Conservation (phyloP, 2,113 vertebrate species). For the Heterochromis multidens region DNA sequence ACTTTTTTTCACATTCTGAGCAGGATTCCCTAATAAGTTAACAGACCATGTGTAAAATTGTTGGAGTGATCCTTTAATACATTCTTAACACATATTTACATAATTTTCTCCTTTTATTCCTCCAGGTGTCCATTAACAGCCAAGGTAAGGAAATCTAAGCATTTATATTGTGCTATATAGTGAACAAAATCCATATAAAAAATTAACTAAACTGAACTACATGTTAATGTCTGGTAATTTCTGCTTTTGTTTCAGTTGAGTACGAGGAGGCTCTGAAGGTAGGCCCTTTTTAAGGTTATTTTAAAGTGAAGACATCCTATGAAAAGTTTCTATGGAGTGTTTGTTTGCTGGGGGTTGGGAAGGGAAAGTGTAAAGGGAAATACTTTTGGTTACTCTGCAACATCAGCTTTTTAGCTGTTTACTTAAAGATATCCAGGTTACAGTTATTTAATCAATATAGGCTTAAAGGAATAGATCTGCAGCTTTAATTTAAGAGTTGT, state of each 20-base stretch:
- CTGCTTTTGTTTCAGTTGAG: conserved; percentile 64
- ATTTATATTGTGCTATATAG: background rate
- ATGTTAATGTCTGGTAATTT: background rate
- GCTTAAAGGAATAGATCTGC: too few relatives aligned
- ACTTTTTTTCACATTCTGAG: background rate
- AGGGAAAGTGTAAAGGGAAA: too few relatives aligned
- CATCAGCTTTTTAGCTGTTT: too few relatives aligned
- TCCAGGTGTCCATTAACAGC: conserved; percentile 74
- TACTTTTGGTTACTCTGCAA: background rate
- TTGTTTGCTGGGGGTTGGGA: background rate
- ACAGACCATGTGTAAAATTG: background rate
- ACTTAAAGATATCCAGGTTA: too few relatives aligned
- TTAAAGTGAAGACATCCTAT: background rate
- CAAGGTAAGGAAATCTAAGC: conserved; percentile 56
- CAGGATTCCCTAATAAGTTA: background rate
- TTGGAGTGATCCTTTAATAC: background rate
- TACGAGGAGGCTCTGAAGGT: conserved; percentile 78
- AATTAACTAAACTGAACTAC: background rate
- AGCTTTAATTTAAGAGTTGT: too few relatives aligned
- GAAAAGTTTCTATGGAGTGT: background rate
- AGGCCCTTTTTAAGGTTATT: background rate
- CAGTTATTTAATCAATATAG: too few relatives aligned
- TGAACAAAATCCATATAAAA: background rate
- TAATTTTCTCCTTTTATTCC: background rate
- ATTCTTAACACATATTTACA: background rate